Conservation (phyloP, 2,797 vertebrate genomes). For the Melopsittacus undulatus region DNA sequence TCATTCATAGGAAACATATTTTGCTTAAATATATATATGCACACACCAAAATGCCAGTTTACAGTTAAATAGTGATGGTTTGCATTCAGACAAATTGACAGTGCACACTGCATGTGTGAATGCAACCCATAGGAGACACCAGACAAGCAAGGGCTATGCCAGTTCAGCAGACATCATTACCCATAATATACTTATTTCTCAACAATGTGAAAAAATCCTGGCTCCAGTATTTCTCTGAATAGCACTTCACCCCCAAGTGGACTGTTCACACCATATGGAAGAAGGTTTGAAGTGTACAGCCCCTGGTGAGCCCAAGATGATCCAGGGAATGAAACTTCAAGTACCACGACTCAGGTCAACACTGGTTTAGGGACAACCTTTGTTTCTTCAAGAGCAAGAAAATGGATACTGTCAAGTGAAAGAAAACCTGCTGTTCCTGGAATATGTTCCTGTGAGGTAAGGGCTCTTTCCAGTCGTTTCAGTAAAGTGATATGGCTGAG, state of each 20-base stretch:
- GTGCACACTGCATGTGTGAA: not conserved
- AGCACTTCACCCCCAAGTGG: not conserved
- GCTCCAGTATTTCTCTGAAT: not conserved
- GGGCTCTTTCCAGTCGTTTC: not conserved
- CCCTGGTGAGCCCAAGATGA: not conserved
- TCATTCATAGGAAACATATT: not conserved
- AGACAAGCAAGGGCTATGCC: not conserved
- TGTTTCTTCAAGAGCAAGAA: not conserved
- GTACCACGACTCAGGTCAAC: not conserved
- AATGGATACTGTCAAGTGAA: rapidly evolving
- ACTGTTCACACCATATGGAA: not conserved
- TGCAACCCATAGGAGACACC: not conserved
- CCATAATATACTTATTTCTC: not conserved
- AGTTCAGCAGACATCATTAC: not conserved
- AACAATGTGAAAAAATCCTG: not conserved
- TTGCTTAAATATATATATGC: not conserved
- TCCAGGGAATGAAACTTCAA: not conserved
- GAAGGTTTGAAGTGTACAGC: not conserved
- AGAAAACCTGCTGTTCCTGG: not conserved
- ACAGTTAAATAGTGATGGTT: not conserved
- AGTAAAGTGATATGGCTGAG: not conserved
- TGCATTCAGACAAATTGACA: not conserved
- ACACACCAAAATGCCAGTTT: not conserved
- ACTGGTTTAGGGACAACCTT: not conserved
- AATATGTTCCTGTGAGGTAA: not conserved